phyloP scores from a whole-genome alignment of 2,888 invertebrate species.

The Imbricaverruca yamaguchii region DNA sequence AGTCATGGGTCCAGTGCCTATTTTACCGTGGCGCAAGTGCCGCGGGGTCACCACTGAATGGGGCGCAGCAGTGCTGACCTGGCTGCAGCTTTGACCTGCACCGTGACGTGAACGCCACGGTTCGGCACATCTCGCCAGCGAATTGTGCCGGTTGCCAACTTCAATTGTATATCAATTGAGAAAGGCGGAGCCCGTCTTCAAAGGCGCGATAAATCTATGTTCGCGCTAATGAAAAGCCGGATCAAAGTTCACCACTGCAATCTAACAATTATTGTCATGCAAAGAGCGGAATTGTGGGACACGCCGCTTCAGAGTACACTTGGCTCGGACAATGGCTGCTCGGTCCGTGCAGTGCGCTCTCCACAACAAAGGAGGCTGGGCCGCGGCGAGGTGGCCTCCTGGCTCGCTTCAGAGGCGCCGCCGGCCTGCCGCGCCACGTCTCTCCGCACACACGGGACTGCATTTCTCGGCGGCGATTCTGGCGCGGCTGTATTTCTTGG shows the following conservation, averaged over 20 bases:
- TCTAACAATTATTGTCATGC: conserved; percentile 14
- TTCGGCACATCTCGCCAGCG: background rate
- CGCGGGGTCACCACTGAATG: too few relatives aligned
- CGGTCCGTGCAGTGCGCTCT: background rate
- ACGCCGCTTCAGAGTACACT: background rate
- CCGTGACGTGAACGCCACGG: background rate
- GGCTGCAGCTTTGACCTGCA: background rate
- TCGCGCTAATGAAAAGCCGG: background rate
- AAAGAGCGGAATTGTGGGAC: background rate
- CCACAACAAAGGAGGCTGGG: background rate
- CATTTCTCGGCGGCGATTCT: too few relatives aligned
- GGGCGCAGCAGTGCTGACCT: background rate
- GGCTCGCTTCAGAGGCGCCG: too few relatives aligned
- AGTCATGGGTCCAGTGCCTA: too few relatives aligned
- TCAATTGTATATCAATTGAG: conserved; percentile 8
- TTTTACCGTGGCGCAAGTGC: too few relatives aligned
- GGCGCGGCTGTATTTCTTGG: too few relatives aligned
- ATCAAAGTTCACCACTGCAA: background rate
- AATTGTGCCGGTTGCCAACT: background rate
- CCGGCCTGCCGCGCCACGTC: too few relatives aligned
- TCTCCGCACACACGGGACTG: too few relatives aligned
- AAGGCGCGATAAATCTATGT: background rate
- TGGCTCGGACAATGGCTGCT: background rate
- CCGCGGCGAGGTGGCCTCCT: background rate
- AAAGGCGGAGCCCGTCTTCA: background rate